These are phyloP conservation scores for Neostethus bicornis DNA, from an alignment of 2,797 vertebrate species.

Conservation along the genomic window DNA sequence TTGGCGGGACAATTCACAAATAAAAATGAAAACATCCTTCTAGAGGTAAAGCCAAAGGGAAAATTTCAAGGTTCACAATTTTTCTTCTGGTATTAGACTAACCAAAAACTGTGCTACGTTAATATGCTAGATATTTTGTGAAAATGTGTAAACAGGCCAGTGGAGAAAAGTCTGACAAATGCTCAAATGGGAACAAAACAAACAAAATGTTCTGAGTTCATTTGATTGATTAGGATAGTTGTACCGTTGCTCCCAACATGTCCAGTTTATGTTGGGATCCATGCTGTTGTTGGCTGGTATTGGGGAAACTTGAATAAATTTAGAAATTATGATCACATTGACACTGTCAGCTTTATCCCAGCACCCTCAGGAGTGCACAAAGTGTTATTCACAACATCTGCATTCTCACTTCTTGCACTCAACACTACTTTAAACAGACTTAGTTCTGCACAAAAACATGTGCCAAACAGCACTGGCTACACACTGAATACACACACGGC, in stretches of 20 bases:
- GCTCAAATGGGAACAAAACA: background rate
- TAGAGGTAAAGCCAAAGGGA: background rate
- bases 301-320: constrained; percentile 38
- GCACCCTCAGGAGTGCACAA: constrained; percentile 46
- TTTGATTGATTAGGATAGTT: background rate
- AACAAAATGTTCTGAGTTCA: background rate
- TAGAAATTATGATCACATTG: background rate
- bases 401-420: constrained; percentile 54
- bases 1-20: background rate
- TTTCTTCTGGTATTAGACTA: background rate
- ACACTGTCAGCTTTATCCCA: constrained; percentile 37
- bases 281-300: constrained; percentile 28
- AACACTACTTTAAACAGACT: constrained; percentile 67
- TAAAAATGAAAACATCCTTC: background rate
- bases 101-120: background rate
- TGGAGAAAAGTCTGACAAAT: background rate
- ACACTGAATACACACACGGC: constrained; percentile 36
- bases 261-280: too few species aligned
- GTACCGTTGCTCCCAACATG: too few species aligned
- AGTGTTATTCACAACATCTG: constrained; percentile 66
- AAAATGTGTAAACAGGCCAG: background rate
- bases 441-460: constrained; percentile 61
- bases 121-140: background rate
- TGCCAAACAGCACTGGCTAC: constrained; percentile 13
- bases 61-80: background rate